Conservation (phyloP, 2,113 vertebrate species). For the Mystacornis crossleyi region DNA sequence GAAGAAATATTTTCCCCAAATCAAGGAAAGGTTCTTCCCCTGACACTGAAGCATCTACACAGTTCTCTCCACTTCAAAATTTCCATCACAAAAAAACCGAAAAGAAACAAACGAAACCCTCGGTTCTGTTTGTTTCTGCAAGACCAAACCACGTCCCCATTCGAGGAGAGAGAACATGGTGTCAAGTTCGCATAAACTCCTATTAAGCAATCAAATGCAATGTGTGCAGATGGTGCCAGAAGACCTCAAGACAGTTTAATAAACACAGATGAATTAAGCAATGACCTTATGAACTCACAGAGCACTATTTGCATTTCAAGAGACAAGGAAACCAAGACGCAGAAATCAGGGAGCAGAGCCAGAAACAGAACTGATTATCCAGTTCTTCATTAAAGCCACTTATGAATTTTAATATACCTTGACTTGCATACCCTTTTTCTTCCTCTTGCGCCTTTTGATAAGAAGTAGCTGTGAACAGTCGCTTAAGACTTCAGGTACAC, state of each 20-base stretch:
- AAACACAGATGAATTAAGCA: constrained; percentile 56
- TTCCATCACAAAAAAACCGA: background rate
- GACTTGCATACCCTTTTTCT: background rate
- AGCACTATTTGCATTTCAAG: constrained; percentile 58
- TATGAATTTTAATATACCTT: constrained; percentile 4
- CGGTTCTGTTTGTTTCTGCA: constrained; percentile 8
- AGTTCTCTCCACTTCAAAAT: background rate
- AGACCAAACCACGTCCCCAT: background rate
- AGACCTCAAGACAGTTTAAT: constrained; percentile 50
- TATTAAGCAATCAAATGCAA: constrained; percentile 56
- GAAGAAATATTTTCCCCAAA: background rate
- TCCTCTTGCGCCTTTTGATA: background rate
- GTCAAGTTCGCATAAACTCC: constrained; percentile 43
- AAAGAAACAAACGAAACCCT: constrained; percentile 19
- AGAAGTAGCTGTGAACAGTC: constrained; percentile 6
- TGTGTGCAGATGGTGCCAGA: constrained; percentile 36
- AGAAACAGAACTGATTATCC: constrained; percentile 43
- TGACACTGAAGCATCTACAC: background rate
- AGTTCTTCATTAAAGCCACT: constrained; percentile 28
- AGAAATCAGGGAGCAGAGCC: constrained; percentile 30
- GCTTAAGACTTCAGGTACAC: constrained; percentile 20
- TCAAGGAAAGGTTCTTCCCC: background rate
- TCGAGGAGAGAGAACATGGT: background rate
- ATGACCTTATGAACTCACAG: constrained; percentile 25
- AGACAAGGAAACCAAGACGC: constrained; percentile 32